Base-by-base conservation (phyloP, 2,113 vertebrate species). In the Paratilapia polleni region DNA sequence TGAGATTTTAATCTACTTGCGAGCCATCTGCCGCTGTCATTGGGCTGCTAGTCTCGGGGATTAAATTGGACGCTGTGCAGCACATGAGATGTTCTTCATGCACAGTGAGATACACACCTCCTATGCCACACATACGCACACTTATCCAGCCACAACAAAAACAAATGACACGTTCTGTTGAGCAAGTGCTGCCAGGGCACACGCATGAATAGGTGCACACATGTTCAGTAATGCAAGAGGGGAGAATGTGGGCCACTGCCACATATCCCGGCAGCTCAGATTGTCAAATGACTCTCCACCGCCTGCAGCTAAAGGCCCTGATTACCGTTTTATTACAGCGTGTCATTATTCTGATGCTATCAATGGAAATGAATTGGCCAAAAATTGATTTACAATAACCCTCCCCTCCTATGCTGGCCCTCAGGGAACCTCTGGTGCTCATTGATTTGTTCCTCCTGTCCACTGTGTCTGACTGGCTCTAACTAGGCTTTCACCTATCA, bases 281-380 rank as follows among this genome's bases (percentile, higher is more conserved):
- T 52, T 62, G 74, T 56, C 76, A 64, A 77, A 62, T 11, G 24
- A 80, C 66, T 70, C 60, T 52, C 77, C 15, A 3, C 62, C 13
- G 54, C 83, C 92, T 1, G 81, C 87, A 86, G 92, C 85, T 57
- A 38, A 82, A 88, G 92, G 74, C 87, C 82, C 77, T 83, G 83
- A 93, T 95, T 91, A 91, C 90, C 84, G 81, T 94, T 94, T 93
- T 94, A 94, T 93, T 91, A 90, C 80, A 26, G 74, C 60, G 43
- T 84, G 91, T 92, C 90, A 87, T 93, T 93, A 92, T 92, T 92
- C 88, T 91, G 93, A 95, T 93, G 89, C 88, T 93, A 94, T 95
- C 95, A 92, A 94, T 94, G 92, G 86, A 91, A 92, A 94, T 92
- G 77, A 95, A 95, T 94, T 94, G 91, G 91, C 90, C 24, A 60